These are phyloP conservation scores for Resseliella maxima DNA, from an alignment of 2,888 invertebrate genomes.

Conservation along the genomic window DNA sequence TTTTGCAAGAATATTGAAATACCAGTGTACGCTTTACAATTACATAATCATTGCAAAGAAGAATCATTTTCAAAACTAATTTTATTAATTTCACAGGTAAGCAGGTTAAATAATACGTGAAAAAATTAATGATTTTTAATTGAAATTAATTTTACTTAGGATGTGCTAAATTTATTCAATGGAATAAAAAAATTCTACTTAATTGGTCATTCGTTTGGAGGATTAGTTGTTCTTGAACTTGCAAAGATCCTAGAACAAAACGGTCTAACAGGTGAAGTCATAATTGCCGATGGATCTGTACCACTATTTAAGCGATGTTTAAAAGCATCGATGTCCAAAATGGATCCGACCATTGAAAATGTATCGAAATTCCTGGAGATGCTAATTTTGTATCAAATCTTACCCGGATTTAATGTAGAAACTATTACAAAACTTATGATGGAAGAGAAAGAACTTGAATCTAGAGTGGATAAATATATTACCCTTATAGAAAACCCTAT, in stretches of 20 bases:
- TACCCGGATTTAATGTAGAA: neutral
- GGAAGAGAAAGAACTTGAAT: neutral
- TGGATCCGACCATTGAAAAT: neutral
- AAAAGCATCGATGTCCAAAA: neutral
- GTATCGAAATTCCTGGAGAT: neutral
- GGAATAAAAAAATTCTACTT: constrained; percentile 73
- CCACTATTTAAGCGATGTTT: constrained; percentile 71
- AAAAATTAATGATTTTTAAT: neutral
- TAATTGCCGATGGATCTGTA: constrained; percentile 86
- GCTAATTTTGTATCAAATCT: neutral
- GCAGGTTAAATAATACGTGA: constrained; percentile 66
- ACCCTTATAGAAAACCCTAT: constrained; percentile 23
- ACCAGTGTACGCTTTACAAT: neutral
- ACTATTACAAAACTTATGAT: neutral
- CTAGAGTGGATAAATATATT: neutral
- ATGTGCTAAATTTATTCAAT: constrained; percentile 18
- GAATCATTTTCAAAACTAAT: neutral
- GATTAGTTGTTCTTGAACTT: constrained; percentile 81
- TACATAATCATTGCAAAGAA: neutral
- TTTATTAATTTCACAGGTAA: constrained; percentile 62
- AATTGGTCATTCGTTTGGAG: constrained; percentile 91
- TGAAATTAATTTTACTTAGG: neutral
- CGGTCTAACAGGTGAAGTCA: constrained; percentile 74
- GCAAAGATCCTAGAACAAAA: constrained; percentile 76
- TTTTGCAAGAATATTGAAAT: constrained; percentile 70